A percentile compares a stretch with the other conserved stretches of the same genome.
Evolutionary conservation across 2,113 vertebrate species (phyloP).

Genomic region (Carlito syrichta): DNA sequence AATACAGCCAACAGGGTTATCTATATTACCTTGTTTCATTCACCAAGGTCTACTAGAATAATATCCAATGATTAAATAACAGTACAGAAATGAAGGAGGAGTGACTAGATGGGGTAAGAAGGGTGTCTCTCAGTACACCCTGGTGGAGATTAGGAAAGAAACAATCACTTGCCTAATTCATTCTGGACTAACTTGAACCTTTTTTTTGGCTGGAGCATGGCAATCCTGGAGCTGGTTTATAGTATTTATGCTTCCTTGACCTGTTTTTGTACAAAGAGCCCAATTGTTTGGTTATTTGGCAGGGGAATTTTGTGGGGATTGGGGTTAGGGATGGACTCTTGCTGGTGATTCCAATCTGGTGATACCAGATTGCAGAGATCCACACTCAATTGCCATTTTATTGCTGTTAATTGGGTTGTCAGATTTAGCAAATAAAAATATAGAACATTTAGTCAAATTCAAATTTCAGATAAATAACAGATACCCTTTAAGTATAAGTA

Average conservation of each 20-base stretch:
- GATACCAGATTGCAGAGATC: not conserved
- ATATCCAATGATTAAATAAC: not conserved
- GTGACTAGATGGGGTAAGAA: not conserved
- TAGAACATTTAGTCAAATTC: not conserved
- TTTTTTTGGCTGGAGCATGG: not conserved
- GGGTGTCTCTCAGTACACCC: not conserved
- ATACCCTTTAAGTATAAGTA: not conserved
- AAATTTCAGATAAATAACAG: not conserved
- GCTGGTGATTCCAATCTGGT: not conserved
- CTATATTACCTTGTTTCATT: not conserved
- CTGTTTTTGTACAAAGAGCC: constrained; percentile 65
- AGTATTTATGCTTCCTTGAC: constrained; percentile 54
- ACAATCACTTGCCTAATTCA: constrained; percentile 13
- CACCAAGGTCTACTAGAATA: not conserved
- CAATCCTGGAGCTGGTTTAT: not conserved
- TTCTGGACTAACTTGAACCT: constrained; percentile 37
- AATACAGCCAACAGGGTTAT: not conserved
- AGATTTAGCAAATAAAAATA: not conserved
- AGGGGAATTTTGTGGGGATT: not conserved
- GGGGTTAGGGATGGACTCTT: not conserved
- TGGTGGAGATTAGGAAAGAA: constrained; percentile 20
- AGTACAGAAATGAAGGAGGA: not conserved
- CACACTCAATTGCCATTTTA: not conserved
- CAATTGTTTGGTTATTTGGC: constrained; percentile 60
- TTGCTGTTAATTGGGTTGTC: not conserved